Percentiles rank a stretch among this genome's conserved stretches.
Conservation (phyloP, 2,888 invertebrate genomes). For the Mycalesis mineus region DNA sequence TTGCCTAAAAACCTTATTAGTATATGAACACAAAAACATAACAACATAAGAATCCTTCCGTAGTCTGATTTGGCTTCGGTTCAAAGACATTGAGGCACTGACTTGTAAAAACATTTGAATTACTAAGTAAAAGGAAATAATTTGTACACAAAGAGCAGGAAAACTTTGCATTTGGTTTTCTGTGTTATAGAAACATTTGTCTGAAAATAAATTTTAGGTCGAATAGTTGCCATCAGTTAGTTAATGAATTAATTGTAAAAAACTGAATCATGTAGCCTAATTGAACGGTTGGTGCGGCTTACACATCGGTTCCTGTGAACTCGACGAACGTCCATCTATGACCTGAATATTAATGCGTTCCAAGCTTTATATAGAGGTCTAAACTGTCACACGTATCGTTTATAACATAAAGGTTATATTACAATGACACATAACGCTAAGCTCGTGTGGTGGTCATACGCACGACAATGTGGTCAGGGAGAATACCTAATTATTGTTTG, state of each 20-base stretch:
- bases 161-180: not conserved
- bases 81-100: too few relatives aligned
- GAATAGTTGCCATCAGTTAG: not conserved
- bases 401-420: constrained; percentile 15
- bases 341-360: constrained; percentile 53
- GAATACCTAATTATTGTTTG: not conserved
- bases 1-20: too few relatives aligned
- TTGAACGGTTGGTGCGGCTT: constrained; percentile 43
- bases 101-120: too few relatives aligned
- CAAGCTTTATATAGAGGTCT: not conserved
- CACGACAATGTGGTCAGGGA: constrained; percentile 22
- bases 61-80: too few relatives aligned
- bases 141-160: not conserved
- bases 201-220: not conserved
- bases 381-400: not conserved
- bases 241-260: constrained; percentile 17
- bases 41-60: too few relatives aligned
- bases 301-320: constrained; percentile 46
- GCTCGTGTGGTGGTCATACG: constrained; percentile 18
- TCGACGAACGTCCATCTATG: constrained; percentile 35
- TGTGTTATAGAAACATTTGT: not conserved
- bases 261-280: constrained; percentile 36
- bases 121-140: not conserved
- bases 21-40: too few relatives aligned
- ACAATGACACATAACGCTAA: not conserved